phyloP scores from a whole-genome alignment of 2,888 invertebrate genomes.

The Mythimna pallens region DNA sequence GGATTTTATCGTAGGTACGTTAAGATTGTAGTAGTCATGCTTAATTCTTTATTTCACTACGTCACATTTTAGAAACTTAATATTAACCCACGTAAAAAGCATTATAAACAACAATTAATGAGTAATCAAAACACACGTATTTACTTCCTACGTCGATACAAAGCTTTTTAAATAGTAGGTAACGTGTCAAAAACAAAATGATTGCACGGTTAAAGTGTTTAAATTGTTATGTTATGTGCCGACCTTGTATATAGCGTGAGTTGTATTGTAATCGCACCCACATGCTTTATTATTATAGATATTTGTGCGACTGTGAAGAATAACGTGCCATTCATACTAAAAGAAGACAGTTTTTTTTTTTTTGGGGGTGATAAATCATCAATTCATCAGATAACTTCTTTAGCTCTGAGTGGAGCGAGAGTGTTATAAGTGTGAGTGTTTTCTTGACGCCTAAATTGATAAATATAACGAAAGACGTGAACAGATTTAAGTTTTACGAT shows the following conservation, averaged over 20 bases:
- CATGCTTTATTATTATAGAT: conserved; percentile 15
- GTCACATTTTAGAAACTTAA: background rate
- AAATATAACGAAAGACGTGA: too few species aligned
- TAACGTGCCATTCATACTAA: too few species aligned
- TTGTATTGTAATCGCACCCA: conserved; percentile 27
- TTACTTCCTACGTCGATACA: conserved; percentile 59
- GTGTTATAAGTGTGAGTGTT: too few species aligned
- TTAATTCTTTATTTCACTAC: background rate
- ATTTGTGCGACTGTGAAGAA: conserved; percentile 12
- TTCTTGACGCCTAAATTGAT: too few species aligned
- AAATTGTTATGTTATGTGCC: conserved; percentile 37
- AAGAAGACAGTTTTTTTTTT: too few species aligned
- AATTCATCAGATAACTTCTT: too few species aligned
- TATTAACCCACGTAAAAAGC: background rate
- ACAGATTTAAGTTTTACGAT: too few species aligned
- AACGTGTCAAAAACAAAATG: conserved; percentile 65
- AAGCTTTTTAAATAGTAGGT: conserved; percentile 51
- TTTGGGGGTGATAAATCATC: too few species aligned
- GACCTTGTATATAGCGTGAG: conserved; percentile 49
- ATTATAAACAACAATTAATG: conserved; percentile 19
- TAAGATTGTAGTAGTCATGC: too few species aligned
- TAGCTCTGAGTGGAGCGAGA: too few species aligned
- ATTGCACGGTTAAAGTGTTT: conserved; percentile 56
- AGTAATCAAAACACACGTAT: conserved; percentile 30
- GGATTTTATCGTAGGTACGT: too few species aligned